Evolutionary conservation across 2,888 invertebrate species (phyloP).

Genomic region (Sesamia inferens): DNA sequence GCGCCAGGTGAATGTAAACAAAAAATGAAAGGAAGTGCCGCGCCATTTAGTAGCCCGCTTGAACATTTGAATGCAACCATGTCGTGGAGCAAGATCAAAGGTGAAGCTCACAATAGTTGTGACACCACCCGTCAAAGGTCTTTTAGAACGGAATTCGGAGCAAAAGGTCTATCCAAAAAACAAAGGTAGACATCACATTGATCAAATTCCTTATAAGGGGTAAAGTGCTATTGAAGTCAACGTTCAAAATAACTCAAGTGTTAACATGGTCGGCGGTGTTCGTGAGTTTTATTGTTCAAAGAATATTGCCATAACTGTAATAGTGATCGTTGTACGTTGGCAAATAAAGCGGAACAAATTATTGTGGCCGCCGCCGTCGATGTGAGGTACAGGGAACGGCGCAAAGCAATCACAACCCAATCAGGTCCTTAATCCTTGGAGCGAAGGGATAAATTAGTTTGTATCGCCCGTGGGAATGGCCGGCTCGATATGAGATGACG

Average conservation of each 20-base stretch:
- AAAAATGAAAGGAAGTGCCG: slow-evolving; percentile 56
- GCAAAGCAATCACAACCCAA: slow-evolving; percentile 69
- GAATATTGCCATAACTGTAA: slow-evolving; percentile 61
- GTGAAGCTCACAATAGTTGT: slow-evolving; percentile 45
- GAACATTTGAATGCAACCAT: slow-evolving; percentile 37
- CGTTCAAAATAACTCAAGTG: slow-evolving; percentile 27
- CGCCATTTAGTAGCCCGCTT: slow-evolving; percentile 53
- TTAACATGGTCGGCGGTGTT: slow-evolving; percentile 33
- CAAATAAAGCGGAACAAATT: slow-evolving; percentile 80
- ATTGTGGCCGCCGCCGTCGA: slow-evolving; percentile 68
- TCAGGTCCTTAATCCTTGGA: slow-evolving; percentile 64
- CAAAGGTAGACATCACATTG: neutral
- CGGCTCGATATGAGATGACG: slow-evolving; percentile 69
- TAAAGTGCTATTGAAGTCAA: slow-evolving; percentile 13
- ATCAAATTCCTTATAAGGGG: neutral
- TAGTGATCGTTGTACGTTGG: slow-evolving; percentile 70
- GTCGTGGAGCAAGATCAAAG: slow-evolving; percentile 60
- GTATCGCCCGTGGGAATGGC: slow-evolving; percentile 72
- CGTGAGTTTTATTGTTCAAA: slow-evolving; percentile 58
- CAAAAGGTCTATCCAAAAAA: neutral
- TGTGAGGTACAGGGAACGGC: slow-evolving; percentile 60
- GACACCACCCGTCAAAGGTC: slow-evolving; percentile 31
- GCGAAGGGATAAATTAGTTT: slow-evolving; percentile 64
- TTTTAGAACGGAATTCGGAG: slow-evolving; percentile 5
- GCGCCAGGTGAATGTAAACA: slow-evolving; percentile 68